These are phyloP conservation scores for Leptinotarsa peninsularis DNA, from an alignment of 2,888 invertebrate species.

Conservation along the genomic window DNA sequence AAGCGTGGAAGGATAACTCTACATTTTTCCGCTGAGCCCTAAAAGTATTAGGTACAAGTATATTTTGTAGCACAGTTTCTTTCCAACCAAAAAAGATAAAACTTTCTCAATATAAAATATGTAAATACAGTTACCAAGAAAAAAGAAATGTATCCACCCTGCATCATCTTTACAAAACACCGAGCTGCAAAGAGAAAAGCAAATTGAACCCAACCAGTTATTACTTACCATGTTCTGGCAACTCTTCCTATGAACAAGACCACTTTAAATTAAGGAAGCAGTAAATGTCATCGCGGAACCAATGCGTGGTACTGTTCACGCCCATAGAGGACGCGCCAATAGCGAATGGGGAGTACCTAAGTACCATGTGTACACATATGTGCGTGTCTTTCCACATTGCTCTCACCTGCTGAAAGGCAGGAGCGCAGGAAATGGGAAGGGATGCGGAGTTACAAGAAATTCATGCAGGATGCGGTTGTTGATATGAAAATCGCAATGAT, in stretches of 20 bases:
- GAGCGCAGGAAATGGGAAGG: slow-evolving; percentile 23
- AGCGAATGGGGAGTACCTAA: slow-evolving; percentile 42
- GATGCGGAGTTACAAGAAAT: background rate
- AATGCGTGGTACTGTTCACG: slow-evolving; percentile 54
- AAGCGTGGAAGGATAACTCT: too few species aligned
- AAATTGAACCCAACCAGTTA: too few species aligned
- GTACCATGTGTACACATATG: slow-evolving; percentile 53
- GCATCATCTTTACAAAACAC: too few species aligned
- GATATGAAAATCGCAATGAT: too few species aligned
- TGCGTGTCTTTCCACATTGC: slow-evolving; percentile 48
- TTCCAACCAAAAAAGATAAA: too few species aligned
- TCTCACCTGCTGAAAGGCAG: slow-evolving; percentile 25
- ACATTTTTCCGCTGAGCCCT: too few species aligned
- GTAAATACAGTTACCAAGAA: too few species aligned
- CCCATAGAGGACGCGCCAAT: slow-evolving; percentile 52
- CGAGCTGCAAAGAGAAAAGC: too few species aligned
- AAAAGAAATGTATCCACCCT: too few species aligned
- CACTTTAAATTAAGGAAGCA: slow-evolving; percentile 29
- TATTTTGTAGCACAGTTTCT: too few species aligned
- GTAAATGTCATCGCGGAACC: slow-evolving; percentile 52
- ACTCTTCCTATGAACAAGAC: background rate
- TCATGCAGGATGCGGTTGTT: slow-evolving; percentile 7
- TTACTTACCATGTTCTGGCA: background rate
- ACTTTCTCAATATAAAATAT: too few species aligned
- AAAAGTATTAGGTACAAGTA: too few species aligned